A percentile compares a stretch with the other conserved stretches of the same genome.
phyloP scores from a whole-genome alignment of 2,797 vertebrate species.

The Mus spretus region DNA sequence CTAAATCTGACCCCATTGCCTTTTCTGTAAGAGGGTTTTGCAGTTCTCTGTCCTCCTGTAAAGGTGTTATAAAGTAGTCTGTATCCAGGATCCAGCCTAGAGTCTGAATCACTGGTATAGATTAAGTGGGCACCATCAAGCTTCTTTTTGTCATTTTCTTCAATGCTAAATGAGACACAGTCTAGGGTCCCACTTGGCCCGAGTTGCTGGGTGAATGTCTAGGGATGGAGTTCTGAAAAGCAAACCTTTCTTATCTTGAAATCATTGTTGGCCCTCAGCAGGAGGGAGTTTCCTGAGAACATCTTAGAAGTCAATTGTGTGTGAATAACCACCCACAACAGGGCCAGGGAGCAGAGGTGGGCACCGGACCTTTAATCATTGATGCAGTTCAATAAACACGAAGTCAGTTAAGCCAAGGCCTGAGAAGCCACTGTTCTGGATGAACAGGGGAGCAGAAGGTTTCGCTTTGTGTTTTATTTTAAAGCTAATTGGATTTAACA shows the following conservation, averaged over 20 bases:
- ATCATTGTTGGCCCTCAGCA: slow-evolving; percentile 67
- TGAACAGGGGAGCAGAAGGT: slow-evolving; percentile 55
- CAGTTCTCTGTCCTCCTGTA: not conserved
- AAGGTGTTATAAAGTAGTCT: not conserved
- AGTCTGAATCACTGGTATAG: not conserved
- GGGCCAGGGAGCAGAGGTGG: slow-evolving; percentile 65
- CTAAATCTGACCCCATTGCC: slow-evolving; percentile 36
- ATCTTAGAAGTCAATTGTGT: slow-evolving; percentile 78
- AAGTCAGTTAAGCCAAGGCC: slow-evolving; percentile 65
- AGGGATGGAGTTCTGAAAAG: slow-evolving; percentile 34
- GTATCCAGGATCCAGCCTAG: not conserved
- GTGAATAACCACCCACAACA: slow-evolving; percentile 71
- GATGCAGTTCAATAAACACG: slow-evolving; percentile 72
- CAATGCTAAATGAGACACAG: not conserved
- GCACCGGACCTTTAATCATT: slow-evolving; percentile 73
- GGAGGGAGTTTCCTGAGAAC: slow-evolving; percentile 71
- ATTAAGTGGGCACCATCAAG: not conserved
- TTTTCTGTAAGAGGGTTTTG: slow-evolving; percentile 16
- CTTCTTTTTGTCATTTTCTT: slow-evolving; percentile 23
- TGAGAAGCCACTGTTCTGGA: slow-evolving; percentile 60
- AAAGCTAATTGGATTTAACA: slow-evolving; percentile 70
- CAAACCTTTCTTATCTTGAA: slow-evolving; percentile 72
- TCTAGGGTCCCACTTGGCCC: not conserved
- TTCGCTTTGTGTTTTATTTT: slow-evolving; percentile 75
- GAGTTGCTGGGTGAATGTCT: slow-evolving; percentile 41